Conservation (phyloP, 2,888 invertebrate genomes). For the Ichneumon xanthorius region DNA sequence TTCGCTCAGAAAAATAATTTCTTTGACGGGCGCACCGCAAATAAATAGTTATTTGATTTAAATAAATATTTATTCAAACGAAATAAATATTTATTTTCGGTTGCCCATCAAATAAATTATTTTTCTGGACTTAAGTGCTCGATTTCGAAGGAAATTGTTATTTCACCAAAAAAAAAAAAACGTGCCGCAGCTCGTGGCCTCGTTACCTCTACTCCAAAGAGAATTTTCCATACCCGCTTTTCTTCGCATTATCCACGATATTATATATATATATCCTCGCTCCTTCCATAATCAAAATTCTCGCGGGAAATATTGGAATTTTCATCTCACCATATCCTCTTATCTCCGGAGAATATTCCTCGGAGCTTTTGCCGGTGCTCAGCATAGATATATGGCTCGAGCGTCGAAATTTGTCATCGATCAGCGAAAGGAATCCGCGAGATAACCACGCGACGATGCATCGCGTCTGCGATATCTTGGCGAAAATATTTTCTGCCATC, state of each 20-base stretch:
- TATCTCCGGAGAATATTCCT: conserved; percentile 6
- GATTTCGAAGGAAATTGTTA: too few species aligned
- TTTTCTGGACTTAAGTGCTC: not conserved
- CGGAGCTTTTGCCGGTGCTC: not conserved
- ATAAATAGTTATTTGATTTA: too few species aligned
- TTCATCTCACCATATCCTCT: not conserved
- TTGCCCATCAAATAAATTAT: too few species aligned
- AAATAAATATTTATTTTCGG: too few species aligned
- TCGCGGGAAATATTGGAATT: conserved; percentile 57
- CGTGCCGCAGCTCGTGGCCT: not conserved
- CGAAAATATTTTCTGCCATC: conserved; percentile 48
- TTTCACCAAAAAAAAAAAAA: too few species aligned
- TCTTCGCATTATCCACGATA: not conserved
- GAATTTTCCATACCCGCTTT: conserved; percentile 10
- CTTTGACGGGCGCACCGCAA: too few species aligned
- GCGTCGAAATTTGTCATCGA: conserved; percentile 50
- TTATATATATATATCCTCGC: not conserved
- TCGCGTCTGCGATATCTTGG: conserved; percentile 15
- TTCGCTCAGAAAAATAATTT: too few species aligned
- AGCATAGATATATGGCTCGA: conserved; percentile 19
- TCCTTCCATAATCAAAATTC: conserved; percentile 51
- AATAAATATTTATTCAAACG: too few species aligned
- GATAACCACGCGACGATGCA: conserved; percentile 53
- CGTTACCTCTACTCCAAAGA: not conserved
- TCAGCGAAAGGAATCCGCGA: conserved; percentile 39